Evolutionary conservation across 2,797 vertebrate genomes (phyloP), one percentile per base, ranked within the genome.

Genomic region (Bradypodion pumilum): DNA sequence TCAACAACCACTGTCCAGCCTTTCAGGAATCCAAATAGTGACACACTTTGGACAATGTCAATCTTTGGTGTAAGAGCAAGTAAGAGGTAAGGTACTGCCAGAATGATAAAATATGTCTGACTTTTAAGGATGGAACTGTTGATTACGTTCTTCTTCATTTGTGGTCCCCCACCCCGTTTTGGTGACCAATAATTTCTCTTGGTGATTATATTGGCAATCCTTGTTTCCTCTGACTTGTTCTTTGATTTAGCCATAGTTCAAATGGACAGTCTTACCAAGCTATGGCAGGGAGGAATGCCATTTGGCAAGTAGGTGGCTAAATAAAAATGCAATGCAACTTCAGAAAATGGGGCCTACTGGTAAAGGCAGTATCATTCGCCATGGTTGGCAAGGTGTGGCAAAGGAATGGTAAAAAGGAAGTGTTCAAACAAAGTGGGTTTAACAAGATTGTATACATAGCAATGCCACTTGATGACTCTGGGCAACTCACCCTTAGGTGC

Each of bases 1-100:
- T 88, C 75, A 76, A 86, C 84, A 79, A 87, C 87, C 63, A 91
- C 62, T 79, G 91, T 90, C 87, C 81, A 90, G 62, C 29, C 25
- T 66, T 46, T 65, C n/a, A 7, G 49, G 46, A 52, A 76, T 29
- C 35, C 16, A n/a, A n/a, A n/a, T n/a, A n/a, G n/a, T 65, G 73
- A 52, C 29, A 75, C 13, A 25, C 16, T 66, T 52, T 16, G 70
- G 63, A 77, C 60, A 65, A 84, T 89, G 82, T 69, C 62, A 82
- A 77, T 60, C 5, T 23, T 35, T 46, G 1, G 4, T 84, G 46
- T 13, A 44, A 76, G 3, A 27, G n/a, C 29, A 56, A 25, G 37
- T 35, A 19, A 56, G 46, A 52, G 19, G 65, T 9, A 2, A 52
- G 23, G 5, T n/a, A 19, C 35, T 52, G 35, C 62, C 35, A 37